A percentile compares a stretch with the other conserved stretches of the same genome.
phyloP scores from a whole-genome alignment of 2,113 vertebrate genomes.

The Trogon melanurus region DNA sequence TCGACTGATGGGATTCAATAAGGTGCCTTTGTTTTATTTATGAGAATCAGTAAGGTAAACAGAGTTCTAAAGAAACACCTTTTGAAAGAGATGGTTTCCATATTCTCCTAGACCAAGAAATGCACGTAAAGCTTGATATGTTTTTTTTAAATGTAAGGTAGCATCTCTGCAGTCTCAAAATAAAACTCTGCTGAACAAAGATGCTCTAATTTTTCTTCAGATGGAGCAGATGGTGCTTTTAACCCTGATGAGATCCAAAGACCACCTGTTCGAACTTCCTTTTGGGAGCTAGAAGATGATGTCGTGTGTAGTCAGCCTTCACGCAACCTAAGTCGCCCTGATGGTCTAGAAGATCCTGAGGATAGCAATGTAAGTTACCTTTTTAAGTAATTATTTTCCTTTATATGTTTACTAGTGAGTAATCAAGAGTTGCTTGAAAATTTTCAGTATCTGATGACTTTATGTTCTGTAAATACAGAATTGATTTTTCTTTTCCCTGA shows the following conservation, averaged over 20 bases:
- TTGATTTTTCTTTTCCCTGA: not conserved
- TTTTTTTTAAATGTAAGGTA: not conserved
- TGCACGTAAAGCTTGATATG: not conserved
- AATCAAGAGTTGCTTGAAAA: not conserved
- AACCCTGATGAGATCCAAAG: conserved; percentile 92
- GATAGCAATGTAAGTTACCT: conserved; percentile 76
- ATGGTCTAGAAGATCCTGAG: conserved; percentile 92
- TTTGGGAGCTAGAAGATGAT: conserved; percentile 88
- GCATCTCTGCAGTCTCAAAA: not conserved
- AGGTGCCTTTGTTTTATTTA: not conserved
- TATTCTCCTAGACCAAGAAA: not conserved
- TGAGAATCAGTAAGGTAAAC: not conserved
- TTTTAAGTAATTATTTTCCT: not conserved
- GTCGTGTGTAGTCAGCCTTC: conserved; percentile 97
- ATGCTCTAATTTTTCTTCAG: conserved; percentile 70
- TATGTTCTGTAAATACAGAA: not conserved
- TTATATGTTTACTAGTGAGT: not conserved
- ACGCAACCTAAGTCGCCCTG: conserved; percentile 91
- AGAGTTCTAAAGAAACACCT: not conserved
- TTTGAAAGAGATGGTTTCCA: not conserved
- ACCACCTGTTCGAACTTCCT: conserved; percentile 85
- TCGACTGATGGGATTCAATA: not conserved
- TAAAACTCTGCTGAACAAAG: not conserved
- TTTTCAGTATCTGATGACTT: not conserved
- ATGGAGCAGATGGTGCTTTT: conserved; percentile 90